Evolutionary conservation across 2,113 vertebrate species (phyloP).

Genomic region (Petaurus breviceps): DNA sequence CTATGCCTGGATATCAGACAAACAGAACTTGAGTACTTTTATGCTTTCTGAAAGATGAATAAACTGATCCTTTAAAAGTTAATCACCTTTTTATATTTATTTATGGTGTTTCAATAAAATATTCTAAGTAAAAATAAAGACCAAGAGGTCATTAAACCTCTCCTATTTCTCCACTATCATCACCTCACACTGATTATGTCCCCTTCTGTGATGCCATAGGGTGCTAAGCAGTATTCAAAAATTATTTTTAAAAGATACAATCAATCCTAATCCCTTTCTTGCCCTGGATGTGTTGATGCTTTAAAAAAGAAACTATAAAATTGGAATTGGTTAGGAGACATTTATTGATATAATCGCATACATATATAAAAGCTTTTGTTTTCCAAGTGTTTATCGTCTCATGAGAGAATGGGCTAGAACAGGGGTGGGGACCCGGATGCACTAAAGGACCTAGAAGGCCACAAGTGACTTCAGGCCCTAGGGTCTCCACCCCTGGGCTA

Average conservation of each 20-base stretch:
- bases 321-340: slow-evolving; percentile 56
- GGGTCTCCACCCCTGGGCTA: background rate
- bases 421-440: too few relatives aligned
- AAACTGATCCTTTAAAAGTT: slow-evolving; percentile 49
- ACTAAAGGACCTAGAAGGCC: too few relatives aligned
- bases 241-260: slow-evolving; percentile 50
- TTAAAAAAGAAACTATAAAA: slow-evolving; percentile 43
- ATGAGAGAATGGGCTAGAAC: background rate
- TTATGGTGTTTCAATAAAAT: slow-evolving; percentile 20
- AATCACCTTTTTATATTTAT: slow-evolving; percentile 63
- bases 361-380: slow-evolving; percentile 39
- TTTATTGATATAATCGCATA: background rate
- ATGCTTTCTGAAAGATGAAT: slow-evolving; percentile 61
- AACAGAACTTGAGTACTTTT: slow-evolving; percentile 57
- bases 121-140: slow-evolving; percentile 46
- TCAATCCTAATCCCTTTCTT: background rate
- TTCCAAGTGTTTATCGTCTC: slow-evolving; percentile 42
- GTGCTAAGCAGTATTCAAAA: slow-evolving; percentile 48
- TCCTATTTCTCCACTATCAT: slow-evolving; percentile 31
- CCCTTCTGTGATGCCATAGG: slow-evolving; percentile 34
- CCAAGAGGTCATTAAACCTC: slow-evolving; percentile 53
- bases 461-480: too few relatives aligned
- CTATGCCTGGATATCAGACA: slow-evolving; percentile 68
- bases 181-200: slow-evolving; percentile 55
- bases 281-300: slow-evolving; percentile 37